Base-by-base conservation (phyloP, 1,140 invertebrate species). In the Hyles euphorbiae region DNA sequence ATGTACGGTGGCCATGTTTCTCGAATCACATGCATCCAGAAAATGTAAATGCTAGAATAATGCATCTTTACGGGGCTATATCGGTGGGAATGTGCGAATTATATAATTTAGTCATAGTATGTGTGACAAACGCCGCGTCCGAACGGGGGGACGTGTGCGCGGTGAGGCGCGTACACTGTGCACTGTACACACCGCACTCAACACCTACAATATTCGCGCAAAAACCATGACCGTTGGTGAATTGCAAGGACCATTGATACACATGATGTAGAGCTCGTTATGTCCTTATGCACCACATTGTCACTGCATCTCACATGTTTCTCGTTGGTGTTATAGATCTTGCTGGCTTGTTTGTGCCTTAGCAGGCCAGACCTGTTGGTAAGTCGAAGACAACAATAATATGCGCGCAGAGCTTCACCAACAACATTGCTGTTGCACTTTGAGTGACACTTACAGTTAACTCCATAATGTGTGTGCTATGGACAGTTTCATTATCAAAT, bases 281-380 rank as follows among this genome's bases (percentile, higher is more conserved):
- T 53, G 71, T 80, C 72, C 69, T 62, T 56, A 78, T 67, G 83
- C 79, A 84, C 78, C 82, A 83, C 81, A 84, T 83, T 80, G 70
- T 75, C 72, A 78, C 71, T 80, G 74, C 75, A 63, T 77, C 78
- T 86, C 68, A 84, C 69, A 79, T 80, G 72, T 76, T 84, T 84
- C 76, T 87, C 77, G 68, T 87, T 87, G 81, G 78, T 88, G 90
- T 90, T 92, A 86, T 92, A 92, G 91, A 92, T 92, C 90, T 91
- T 92, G 91, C 91, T 92, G 91, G 91, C 91, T 91, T 92, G 91
- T 91, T 91, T 92, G 91, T 92, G 91, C 91, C 91, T 92, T 90
- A 90, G 89, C 87, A 92, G 91, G 91, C 91, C 91, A 92, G 91
- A 91, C 90, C 90, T 92, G 88, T 90, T 92, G 91, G 91, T 92